Conservation (phyloP, 2,113 vertebrate genomes). For the Cynocephalus volans region DNA sequence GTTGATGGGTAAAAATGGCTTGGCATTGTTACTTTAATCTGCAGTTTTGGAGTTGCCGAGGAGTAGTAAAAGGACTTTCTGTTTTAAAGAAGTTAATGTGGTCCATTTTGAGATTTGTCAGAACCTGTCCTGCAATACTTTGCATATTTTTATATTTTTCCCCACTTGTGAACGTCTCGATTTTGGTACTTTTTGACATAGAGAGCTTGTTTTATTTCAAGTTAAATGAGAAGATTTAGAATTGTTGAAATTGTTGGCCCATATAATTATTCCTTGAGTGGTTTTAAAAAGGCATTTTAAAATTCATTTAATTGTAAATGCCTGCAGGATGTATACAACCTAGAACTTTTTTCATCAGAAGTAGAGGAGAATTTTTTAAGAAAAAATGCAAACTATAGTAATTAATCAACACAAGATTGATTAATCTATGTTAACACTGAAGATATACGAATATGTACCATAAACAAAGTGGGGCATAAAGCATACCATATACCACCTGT, state of each 20-base stretch:
- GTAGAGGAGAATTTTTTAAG: not conserved
- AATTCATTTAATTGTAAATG: not conserved
- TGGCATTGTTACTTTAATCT: not conserved
- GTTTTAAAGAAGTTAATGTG: not conserved
- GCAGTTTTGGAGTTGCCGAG: not conserved
- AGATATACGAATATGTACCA: not conserved
- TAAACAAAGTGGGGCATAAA: not conserved
- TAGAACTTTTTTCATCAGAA: not conserved
- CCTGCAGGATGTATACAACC: not conserved
- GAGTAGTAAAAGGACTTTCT: not conserved
- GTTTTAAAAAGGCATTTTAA: not conserved
- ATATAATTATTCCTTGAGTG: not conserved
- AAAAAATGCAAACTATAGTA: not conserved
- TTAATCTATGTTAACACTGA: not conserved
- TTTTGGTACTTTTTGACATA: not conserved
- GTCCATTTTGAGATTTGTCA: not conserved
- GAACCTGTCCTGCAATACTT: not conserved
- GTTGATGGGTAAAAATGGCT: not conserved
- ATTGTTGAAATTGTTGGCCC: not conserved
- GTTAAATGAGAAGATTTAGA: slow-evolving; percentile 33
- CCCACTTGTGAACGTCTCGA: not conserved
- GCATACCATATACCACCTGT: not conserved
- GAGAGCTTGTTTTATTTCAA: not conserved
- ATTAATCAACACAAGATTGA: not conserved
- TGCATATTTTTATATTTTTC: not conserved